Base-by-base conservation (phyloP, 1,140 invertebrate species). In the Belonocnema kinseyi region DNA sequence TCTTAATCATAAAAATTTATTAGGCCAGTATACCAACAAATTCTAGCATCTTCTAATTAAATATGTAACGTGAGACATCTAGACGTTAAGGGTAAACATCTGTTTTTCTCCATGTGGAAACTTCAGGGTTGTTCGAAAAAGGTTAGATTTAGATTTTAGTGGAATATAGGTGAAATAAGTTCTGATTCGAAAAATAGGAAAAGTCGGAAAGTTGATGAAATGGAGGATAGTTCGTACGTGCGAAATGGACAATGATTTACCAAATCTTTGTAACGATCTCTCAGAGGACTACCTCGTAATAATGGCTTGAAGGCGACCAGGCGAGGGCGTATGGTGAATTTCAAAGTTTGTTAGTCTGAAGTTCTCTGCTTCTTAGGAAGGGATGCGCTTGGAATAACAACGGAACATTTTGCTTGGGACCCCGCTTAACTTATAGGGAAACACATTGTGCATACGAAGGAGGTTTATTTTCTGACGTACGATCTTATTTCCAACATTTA, bases 361-460 rank as follows among this genome's bases (percentile, higher is more conserved):
- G 87, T 79, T 83, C 82, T 79, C 75, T 74, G 78, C 14, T 85
- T 85, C 85, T 83, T 80, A 77, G 80, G 84, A 86, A 87, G 82
- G 77, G 77, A 86, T 82, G 87, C 79, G 79, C 46, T 73, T 85
- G 80, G 87, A 88, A 88, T 88, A 88, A 86, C 82, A 87, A 87
- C 81, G 79, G 74, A 56, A 74, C 33, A 74, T 74, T 33, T 50
- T 51, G 50, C 74, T 61, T 66, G 73, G 56, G 50, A 74, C 53
- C 26, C 77, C 54, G n/a, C 33, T 83, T 75, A 78, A 76, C 75
- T 73, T 71, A 26, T 52, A 52, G 54, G 66, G 40, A 61, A 61
- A 87, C 86, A 85, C 76, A 82, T 80, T 75, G 73, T 76, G 86
- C 87, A 88, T 88, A 88, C 86, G 77, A 79, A 85, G 85, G 78